These are phyloP conservation scores for Sebastes kiyomatsui DNA, from an alignment of 2,797 vertebrate species.

Conservation along the genomic window DNA sequence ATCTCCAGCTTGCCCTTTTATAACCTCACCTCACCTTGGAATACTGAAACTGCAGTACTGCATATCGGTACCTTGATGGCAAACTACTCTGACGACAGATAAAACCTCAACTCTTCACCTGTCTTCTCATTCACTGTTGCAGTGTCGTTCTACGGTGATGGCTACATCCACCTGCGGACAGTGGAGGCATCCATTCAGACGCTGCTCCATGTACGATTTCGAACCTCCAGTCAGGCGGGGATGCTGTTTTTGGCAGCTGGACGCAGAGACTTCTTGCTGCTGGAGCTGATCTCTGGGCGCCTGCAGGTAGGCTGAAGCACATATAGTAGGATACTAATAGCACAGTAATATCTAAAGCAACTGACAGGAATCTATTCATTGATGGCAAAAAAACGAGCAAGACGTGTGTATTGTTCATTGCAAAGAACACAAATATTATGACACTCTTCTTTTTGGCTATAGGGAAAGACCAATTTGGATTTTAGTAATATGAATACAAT, in stretches of 20 bases:
- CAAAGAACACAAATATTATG: neutral
- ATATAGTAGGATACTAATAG: neutral
- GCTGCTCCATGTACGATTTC: conserved; percentile 86
- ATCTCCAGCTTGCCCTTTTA: neutral
- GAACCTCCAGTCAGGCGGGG: conserved; percentile 83
- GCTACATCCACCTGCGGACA: conserved; percentile 85
- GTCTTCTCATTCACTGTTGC: conserved; percentile 11
- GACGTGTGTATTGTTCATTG: neutral
- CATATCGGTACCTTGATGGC: neutral
- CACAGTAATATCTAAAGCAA: neutral
- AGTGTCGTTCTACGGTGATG: conserved; percentile 93
- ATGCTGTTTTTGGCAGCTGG: conserved; percentile 90
- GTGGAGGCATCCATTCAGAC: conserved; percentile 81
- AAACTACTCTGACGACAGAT: neutral
- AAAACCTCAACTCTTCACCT: neutral
- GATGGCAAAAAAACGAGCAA: neutral
- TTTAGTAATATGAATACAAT: neutral
- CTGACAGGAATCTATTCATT: neutral
- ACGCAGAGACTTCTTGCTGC: conserved; percentile 83
- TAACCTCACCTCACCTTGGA: neutral
- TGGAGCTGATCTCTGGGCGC: conserved; percentile 85
- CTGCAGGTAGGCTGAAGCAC: conserved; percentile 76
- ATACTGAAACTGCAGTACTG: neutral
- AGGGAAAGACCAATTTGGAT: neutral
- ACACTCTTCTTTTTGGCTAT: neutral